Conservation (phyloP, 2,888 invertebrate species). For the Ptychoptera albimana region DNA sequence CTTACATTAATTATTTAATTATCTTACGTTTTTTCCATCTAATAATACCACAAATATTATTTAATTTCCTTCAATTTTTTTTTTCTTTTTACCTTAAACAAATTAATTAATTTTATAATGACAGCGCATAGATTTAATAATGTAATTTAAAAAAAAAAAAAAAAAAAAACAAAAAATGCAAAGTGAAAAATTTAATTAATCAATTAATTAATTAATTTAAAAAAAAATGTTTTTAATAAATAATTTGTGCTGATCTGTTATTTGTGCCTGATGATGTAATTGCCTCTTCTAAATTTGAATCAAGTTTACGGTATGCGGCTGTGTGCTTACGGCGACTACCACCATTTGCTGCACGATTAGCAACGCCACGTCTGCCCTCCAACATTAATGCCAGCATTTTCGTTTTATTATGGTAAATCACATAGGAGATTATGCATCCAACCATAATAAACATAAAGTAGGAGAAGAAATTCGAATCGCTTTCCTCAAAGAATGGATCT, state of each 20-base stretch:
- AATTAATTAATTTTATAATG: too few relatives aligned
- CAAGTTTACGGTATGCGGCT: constrained; percentile 46
- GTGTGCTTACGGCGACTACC: constrained; percentile 39
- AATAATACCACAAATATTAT: too few relatives aligned
- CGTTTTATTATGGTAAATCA: constrained; percentile 46
- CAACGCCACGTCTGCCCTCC: constrained; percentile 35
- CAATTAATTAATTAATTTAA: too few relatives aligned
- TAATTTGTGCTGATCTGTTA: constrained; percentile 15
- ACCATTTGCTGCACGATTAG: constrained; percentile 18
- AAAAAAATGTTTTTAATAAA: constrained; percentile 12
- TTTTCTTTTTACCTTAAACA: too few relatives aligned
- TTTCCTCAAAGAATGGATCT: constrained; percentile 26
- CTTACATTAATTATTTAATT: too few relatives aligned
- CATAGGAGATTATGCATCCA: constrained; percentile 42
- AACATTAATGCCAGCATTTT: constrained; percentile 49
- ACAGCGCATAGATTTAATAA: too few relatives aligned
- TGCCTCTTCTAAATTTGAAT: constrained; percentile 50
- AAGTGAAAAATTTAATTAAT: too few relatives aligned
- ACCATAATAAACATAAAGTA: constrained; percentile 48
- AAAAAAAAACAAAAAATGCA: too few relatives aligned
- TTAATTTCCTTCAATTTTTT: too few relatives aligned
- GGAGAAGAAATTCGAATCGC: constrained; percentile 49
- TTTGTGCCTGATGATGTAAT: constrained; percentile 33
- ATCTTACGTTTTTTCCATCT: too few relatives aligned
- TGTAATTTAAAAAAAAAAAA: too few relatives aligned